These are phyloP conservation scores for Anisognathus igniventris DNA, from an alignment of 2,797 vertebrate species.

Conservation along the genomic window DNA sequence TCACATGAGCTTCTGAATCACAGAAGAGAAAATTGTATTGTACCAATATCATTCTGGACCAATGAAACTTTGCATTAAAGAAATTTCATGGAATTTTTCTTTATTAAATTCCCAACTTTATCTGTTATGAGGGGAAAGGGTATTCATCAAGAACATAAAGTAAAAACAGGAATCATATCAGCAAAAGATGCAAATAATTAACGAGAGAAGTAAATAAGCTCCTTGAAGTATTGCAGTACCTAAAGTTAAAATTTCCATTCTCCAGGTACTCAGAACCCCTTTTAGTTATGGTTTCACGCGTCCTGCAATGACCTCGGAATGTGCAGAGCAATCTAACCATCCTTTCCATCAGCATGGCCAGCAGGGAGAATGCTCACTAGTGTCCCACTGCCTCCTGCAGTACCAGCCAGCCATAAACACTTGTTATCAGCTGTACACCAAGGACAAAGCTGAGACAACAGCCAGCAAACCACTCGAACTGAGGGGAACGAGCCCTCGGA, in stretches of 20 bases:
- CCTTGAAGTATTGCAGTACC: background rate
- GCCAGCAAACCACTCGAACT: background rate
- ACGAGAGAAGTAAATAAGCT: background rate
- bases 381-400: background rate
- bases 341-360: background rate
- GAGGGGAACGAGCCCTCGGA: background rate
- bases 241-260: background rate
- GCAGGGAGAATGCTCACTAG: background rate
- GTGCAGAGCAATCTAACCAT: background rate
- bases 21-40: background rate
- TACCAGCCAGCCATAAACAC: background rate
- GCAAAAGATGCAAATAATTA: background rate
- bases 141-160: background rate
- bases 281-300: background rate
- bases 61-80: slow-evolving; percentile 30
- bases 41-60: background rate
- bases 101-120: slow-evolving; percentile 22
- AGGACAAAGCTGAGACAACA: background rate
- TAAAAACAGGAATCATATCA: background rate
- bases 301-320: background rate
- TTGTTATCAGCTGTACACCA: background rate
- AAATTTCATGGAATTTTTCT: slow-evolving; percentile 3
- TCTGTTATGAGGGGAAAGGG: slow-evolving; percentile 27
- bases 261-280: background rate
- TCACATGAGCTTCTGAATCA: slow-evolving; percentile 25